Evolutionary conservation across 35 echinoderm and acorn worm genomes (phyloP), one percentile per base, ranked within the genome.

Genomic region (Apostichopus californicus): DNA sequence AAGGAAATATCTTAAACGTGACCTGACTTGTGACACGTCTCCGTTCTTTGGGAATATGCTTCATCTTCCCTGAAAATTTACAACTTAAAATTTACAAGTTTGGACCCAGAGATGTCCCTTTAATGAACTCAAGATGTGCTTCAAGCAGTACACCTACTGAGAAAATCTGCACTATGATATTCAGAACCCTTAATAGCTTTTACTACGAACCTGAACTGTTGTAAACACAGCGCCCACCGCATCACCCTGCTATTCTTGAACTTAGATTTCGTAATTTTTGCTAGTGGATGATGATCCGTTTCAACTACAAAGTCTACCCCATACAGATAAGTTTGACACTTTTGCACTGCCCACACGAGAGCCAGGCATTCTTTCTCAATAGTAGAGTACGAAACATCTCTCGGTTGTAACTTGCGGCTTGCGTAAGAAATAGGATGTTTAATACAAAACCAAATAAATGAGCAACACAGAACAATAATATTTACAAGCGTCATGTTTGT

Each of bases 171-270:
- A 34, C 88, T 79, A 6, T 72, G 7, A 17, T 94, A 91, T 17
- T 94, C 93, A 23, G 58, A 75, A 23, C 93, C 93, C 56, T 91
- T 91, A 25, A 91, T 94, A 34, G 78, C 89, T 23, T 77, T 77
- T 4, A 94, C 80, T 18, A 9, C 12, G 53, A 55, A 94, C n/a
- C 73, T 88, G 56, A 73, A 94, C 20, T 61, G 66, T 78, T 94
- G 87, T 56, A 94, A 54, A 6, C 73, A 56, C 58, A 94, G 58
- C 28, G 93, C 93, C 93, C 93, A 94, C 80, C 93, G 75, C 93
- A 91, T 86, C 24, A 78, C 77, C 70, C 93, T 80, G 18, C 24
- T 77, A 57, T 94, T 94, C n/a, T 91, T 92, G 5, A 85, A 18
- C 55, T 92, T 87, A 0, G 90, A 17, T 55, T 66, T 90, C 1